phyloP scores from a whole-genome alignment of 2,113 vertebrate genomes.

The Platichthys flesus region DNA sequence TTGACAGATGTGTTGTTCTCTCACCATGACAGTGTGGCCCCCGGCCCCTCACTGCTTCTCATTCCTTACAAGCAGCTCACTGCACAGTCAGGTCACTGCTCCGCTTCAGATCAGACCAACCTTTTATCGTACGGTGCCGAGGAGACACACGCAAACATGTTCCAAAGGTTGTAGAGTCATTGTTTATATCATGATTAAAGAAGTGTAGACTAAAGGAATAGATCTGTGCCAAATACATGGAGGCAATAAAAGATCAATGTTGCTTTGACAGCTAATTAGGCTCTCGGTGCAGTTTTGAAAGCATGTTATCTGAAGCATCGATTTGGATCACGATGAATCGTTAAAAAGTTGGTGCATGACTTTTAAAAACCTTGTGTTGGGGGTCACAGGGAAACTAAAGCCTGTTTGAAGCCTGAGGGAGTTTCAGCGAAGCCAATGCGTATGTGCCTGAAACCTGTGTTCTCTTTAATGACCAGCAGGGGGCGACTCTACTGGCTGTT shows the following conservation, averaged over 20 bases:
- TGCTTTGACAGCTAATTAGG: not conserved
- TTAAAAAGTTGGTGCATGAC: too few species aligned
- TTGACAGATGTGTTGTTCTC: slow-evolving; percentile 70
- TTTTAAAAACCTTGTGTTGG: not conserved
- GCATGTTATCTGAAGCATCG: too few species aligned
- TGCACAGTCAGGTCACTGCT: not conserved
- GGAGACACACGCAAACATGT: not conserved
- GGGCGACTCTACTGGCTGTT: too few species aligned
- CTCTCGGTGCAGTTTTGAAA: not conserved
- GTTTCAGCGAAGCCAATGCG: too few species aligned
- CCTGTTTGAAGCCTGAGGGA: not conserved
- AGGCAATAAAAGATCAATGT: not conserved
- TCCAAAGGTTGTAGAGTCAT: not conserved
- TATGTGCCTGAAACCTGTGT: too few species aligned
- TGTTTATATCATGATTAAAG: not conserved
- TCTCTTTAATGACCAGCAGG: too few species aligned
- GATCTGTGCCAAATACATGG: not conserved
- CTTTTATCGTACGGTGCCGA: not conserved
- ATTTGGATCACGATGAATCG: too few species aligned
- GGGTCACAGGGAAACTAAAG: not conserved
- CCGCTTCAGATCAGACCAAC: not conserved
- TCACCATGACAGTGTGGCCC: slow-evolving; percentile 26
- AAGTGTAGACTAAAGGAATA: not conserved
- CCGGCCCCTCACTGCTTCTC: slow-evolving; percentile 26
- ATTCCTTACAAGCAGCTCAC: slow-evolving; percentile 1